Conservation (phyloP, 2,888 invertebrate species). For the Sturmia bella region DNA sequence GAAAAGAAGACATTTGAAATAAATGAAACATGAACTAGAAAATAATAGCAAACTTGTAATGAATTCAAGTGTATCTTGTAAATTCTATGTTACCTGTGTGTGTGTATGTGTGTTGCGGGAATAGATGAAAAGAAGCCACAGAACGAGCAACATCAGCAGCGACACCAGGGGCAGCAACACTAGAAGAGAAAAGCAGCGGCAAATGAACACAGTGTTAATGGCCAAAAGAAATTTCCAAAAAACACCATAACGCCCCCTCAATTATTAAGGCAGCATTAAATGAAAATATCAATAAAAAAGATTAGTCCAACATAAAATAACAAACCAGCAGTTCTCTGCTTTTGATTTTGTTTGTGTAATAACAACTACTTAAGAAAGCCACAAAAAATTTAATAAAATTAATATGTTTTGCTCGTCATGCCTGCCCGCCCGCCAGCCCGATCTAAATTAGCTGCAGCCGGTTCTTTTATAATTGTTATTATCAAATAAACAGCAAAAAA, state of each 20-base stretch:
- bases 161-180: neutral
- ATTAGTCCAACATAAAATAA: constrained; percentile 12
- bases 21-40: constrained; percentile 56
- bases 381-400: constrained; percentile 31
- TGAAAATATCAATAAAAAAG: constrained; percentile 4
- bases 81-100: constrained; percentile 63
- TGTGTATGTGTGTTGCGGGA: constrained; percentile 53
- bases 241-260: constrained; percentile 60
- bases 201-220: constrained; percentile 54
- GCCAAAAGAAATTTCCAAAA: constrained; percentile 50
- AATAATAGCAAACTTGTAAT: constrained; percentile 30
- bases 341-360: constrained; percentile 23
- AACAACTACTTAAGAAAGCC: constrained; percentile 2
- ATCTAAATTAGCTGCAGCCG: constrained; percentile 30
- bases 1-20: constrained; percentile 27
- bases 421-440: constrained; percentile 30
- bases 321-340: constrained; percentile 1
- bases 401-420: constrained; percentile 46
- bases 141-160: constrained; percentile 2
- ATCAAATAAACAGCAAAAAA: constrained; percentile 29
- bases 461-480: constrained; percentile 28
- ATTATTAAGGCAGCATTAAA: constrained; percentile 36
- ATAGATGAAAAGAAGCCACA: constrained; percentile 13
- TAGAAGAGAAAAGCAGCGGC: constrained; percentile 4
- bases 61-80: constrained; percentile 48